A percentile compares a stretch with the other conserved stretches of the same genome.
Evolutionary conservation across 1,140 invertebrate species (phyloP).

Genomic region (Diabrotica virgifera): DNA sequence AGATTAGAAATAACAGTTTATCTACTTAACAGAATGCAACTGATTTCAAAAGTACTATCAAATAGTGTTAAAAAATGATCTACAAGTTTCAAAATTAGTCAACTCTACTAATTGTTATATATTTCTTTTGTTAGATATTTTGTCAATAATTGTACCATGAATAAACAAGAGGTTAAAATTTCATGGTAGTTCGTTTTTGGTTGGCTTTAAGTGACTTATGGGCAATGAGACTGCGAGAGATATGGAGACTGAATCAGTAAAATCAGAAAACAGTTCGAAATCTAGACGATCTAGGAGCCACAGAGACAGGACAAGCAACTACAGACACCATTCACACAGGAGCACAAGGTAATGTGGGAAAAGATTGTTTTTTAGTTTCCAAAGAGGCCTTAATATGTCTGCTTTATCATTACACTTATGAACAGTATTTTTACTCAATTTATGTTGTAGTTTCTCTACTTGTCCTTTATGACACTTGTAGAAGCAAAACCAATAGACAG

Average conservation of each 20-base stretch:
- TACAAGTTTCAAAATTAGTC: too few relatives aligned
- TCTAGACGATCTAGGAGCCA: slow-evolving; percentile 56
- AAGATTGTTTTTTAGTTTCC: too few relatives aligned
- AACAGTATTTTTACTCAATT: too few relatives aligned
- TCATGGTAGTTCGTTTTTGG: background rate
- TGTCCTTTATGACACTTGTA: too few relatives aligned
- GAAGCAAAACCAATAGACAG: too few relatives aligned
- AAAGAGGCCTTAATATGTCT: too few relatives aligned
- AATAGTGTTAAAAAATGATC: background rate
- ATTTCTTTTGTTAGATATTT: too few relatives aligned
- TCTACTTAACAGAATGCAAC: background rate
- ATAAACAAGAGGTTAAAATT: background rate
- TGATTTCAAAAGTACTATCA: background rate
- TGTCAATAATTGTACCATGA: background rate
- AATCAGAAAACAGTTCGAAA: slow-evolving; percentile 60
- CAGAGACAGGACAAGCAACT: slow-evolving; percentile 49
- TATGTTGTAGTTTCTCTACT: too few relatives aligned
- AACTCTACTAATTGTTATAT: too few relatives aligned
- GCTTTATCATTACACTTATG: too few relatives aligned
- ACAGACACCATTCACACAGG: slow-evolving; percentile 57
- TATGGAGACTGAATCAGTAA: slow-evolving; percentile 64
- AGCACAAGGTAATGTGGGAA: slow-evolving; percentile 53
- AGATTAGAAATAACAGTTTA: too few relatives aligned
- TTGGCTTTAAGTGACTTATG: slow-evolving; percentile 29
- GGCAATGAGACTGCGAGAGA: slow-evolving; percentile 47